phyloP scores from a whole-genome alignment of 2,888 invertebrate genomes.

The Leptinotarsa tumamoca region DNA sequence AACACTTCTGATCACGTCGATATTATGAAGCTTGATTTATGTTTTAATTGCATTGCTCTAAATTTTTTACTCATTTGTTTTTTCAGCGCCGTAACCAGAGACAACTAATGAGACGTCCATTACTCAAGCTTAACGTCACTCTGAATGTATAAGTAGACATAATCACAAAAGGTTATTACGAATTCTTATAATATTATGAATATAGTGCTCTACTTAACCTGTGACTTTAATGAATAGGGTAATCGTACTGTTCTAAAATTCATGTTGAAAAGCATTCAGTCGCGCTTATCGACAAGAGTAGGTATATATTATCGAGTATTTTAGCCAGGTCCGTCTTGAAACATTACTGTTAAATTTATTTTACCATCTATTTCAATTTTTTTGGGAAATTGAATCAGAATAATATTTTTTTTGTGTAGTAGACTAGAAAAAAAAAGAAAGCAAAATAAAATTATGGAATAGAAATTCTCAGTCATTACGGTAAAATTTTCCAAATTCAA shows the following conservation, averaged over 20 bases:
- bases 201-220: constrained; percentile 44
- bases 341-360: too few species aligned
- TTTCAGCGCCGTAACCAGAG: background rate
- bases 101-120: constrained; percentile 4
- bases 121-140: constrained; percentile 19
- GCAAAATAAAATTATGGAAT: too few species aligned
- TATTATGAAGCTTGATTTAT: constrained; percentile 16
- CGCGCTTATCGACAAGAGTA: background rate
- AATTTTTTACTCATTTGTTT: background rate
- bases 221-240: constrained; percentile 33
- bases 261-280: constrained; percentile 4
- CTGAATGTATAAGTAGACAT: background rate
- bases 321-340: background rate
- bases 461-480: too few species aligned
- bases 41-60: background rate
- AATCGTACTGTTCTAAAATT: constrained; percentile 4
- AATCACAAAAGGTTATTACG: constrained; percentile 37
- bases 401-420: background rate
- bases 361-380: too few species aligned
- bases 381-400: background rate
- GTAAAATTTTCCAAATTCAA: too few species aligned
- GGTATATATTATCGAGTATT: background rate
- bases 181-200: constrained; percentile 40
- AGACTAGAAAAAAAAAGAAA: too few species aligned
- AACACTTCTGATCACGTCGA: background rate